A percentile compares a stretch with the other conserved stretches of the same genome.
Conservation (phyloP, 2,797 vertebrate species). For the Astyanax mexicanus region DNA sequence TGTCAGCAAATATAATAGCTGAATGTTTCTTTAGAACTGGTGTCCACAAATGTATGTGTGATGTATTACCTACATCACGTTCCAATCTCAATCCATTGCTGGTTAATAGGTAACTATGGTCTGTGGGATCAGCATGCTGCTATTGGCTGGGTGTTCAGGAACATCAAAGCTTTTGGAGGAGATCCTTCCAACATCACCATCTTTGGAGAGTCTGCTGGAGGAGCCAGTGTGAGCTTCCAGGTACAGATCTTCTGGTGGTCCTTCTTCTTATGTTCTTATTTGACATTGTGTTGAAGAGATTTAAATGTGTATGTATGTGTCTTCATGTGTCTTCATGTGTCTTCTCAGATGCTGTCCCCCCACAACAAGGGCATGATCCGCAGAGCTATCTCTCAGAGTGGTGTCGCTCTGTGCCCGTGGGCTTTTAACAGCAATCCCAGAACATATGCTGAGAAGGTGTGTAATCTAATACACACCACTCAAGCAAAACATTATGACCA, state of each 20-base stretch:
- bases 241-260: conserved; percentile 62
- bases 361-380: conserved; percentile 89
- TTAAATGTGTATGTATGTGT: conserved; percentile 2
- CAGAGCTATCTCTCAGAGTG: conserved; percentile 94
- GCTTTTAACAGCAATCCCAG: conserved; percentile 85
- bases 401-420: conserved; percentile 85
- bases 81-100: too few relatives aligned
- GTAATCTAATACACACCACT: too few relatives aligned
- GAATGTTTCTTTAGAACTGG: too few relatives aligned
- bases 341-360: conserved; percentile 82
- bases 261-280: too few relatives aligned
- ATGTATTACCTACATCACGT: too few relatives aligned
- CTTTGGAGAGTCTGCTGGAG: conserved; percentile 95
- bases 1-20: too few relatives aligned
- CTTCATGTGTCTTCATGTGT: too few relatives aligned
- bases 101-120: conserved; percentile 87
- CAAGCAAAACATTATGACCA: too few relatives aligned
- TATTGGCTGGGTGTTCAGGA: conserved; percentile 94
- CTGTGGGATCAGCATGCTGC: conserved; percentile 95
- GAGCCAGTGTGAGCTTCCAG: conserved; percentile 88
- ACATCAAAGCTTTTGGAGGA: conserved; percentile 91
- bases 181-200: conserved; percentile 90
- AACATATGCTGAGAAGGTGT: conserved; percentile 80
- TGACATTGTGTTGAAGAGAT: too few relatives aligned
- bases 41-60: too few relatives aligned